These are phyloP conservation scores for Euglossa dilemma DNA, from an alignment of 1,140 invertebrate genomes.

Conservation along the genomic window DNA sequence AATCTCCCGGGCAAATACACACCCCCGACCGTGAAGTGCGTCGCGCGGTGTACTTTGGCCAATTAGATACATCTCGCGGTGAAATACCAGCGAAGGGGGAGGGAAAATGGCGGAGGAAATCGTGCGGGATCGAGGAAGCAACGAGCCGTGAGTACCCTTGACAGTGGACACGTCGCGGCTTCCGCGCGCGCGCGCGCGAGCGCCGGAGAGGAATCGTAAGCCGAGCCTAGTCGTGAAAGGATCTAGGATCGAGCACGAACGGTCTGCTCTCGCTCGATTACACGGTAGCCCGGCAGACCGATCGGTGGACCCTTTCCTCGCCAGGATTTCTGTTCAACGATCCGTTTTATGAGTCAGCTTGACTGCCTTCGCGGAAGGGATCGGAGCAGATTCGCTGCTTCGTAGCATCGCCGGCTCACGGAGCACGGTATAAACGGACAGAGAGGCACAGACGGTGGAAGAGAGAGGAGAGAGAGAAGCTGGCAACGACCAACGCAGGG, in stretches of 20 bases:
- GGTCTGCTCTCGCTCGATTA: conserved; percentile 40
- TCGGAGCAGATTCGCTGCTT: conserved; percentile 39
- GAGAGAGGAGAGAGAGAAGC: not conserved
- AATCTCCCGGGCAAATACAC: too few species aligned
- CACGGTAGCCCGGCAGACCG: conserved; percentile 44
- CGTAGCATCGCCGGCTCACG: not conserved
- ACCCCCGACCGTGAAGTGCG: too few species aligned
- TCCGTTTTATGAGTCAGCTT: conserved; percentile 56
- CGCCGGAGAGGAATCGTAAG: conserved; percentile 9
- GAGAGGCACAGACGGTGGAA: not conserved
- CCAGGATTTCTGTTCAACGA: conserved; percentile 53
- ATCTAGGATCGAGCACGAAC: conserved; percentile 40
- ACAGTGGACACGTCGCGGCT: conserved; percentile 25
- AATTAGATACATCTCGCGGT: not conserved
- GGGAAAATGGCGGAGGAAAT: not conserved
- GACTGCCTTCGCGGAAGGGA: conserved; percentile 54
- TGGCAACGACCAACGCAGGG: not conserved
- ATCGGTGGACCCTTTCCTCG: conserved; percentile 45
- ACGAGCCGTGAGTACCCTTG: conserved; percentile 30
- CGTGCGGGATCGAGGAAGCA: conserved; percentile 16
- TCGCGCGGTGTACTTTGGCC: not conserved
- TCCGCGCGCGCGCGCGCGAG: not conserved
- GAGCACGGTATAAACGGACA: not conserved
- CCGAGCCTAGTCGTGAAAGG: conserved; percentile 23
- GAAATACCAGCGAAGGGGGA: not conserved